Conservation (phyloP, 2,888 invertebrate genomes). For the Sussaba pulchella region DNA sequence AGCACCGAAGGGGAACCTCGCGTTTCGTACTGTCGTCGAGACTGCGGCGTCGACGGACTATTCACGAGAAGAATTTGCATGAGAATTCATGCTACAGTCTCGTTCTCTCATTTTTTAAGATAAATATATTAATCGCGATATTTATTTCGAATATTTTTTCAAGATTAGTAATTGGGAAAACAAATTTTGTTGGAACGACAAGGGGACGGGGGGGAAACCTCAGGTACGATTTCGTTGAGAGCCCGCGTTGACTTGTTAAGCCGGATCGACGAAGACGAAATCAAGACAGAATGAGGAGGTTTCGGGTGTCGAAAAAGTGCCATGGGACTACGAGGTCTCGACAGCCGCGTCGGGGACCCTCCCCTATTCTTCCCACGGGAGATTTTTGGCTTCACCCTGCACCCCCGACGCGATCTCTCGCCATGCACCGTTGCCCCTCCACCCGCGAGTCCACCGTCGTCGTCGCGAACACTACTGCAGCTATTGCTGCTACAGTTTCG, state of each 20-base stretch:
- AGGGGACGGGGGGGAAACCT: neutral
- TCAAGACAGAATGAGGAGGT: slow-evolving; percentile 6
- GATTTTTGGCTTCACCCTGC: slow-evolving; percentile 78
- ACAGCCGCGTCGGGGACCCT: slow-evolving; percentile 80
- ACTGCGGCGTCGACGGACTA: too few relatives aligned
- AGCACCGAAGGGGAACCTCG: neutral
- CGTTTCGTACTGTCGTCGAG: slow-evolving; percentile 13
- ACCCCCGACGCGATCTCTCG: slow-evolving; percentile 63
- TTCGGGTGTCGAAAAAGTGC: slow-evolving; percentile 77
- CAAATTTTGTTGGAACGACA: neutral
- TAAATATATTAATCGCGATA: neutral
- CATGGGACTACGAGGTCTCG: slow-evolving; percentile 82
- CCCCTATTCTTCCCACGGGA: slow-evolving; percentile 80
- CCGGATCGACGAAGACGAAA: slow-evolving; percentile 18
- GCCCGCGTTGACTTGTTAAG: neutral
- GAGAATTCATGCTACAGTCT: neutral
- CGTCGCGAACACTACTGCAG: slow-evolving; percentile 67
- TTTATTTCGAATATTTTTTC: neutral
- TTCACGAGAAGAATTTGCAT: slow-evolving; percentile 32
- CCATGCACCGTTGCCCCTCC: slow-evolving; percentile 63
- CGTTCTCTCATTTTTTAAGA: neutral
- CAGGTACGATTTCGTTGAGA: neutral
- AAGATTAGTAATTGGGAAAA: neutral
- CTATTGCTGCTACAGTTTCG: slow-evolving; percentile 70
- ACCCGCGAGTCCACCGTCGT: slow-evolving; percentile 68